Evolutionary conservation across 2,797 vertebrate genomes (phyloP).

Genomic region (Scomberomorus guttatus): DNA sequence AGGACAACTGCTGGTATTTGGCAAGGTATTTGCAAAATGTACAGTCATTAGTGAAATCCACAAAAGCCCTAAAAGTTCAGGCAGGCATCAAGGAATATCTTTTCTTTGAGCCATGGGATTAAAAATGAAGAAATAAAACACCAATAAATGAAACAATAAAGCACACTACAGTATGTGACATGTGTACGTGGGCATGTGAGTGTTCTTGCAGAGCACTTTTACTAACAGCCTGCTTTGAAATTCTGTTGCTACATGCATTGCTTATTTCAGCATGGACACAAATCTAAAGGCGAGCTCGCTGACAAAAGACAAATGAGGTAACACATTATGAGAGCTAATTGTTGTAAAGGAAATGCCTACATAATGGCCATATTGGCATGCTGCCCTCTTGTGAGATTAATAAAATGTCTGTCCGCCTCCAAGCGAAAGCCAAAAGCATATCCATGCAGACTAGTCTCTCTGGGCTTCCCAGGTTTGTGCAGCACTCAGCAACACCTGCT

Average conservation of each 20-base stretch:
- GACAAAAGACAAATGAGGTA: slow-evolving; percentile 67
- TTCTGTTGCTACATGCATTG: slow-evolving; percentile 35
- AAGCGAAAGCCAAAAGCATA: slow-evolving; percentile 58
- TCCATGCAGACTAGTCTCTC: slow-evolving; percentile 41
- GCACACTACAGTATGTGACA: background rate
- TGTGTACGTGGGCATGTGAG: slow-evolving; percentile 33
- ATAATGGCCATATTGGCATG: slow-evolving; percentile 70
- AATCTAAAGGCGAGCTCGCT: slow-evolving; percentile 41
- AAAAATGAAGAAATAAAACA: slow-evolving; percentile 46
- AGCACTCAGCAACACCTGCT: slow-evolving; percentile 30
- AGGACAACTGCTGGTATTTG: slow-evolving; percentile 26
- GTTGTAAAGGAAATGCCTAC: slow-evolving; percentile 67
- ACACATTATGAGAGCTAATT: slow-evolving; percentile 67
- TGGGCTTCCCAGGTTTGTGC: slow-evolving; percentile 31
- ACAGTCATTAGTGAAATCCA: slow-evolving; percentile 37
- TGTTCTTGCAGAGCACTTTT: slow-evolving; percentile 10
- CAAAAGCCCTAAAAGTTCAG: slow-evolving; percentile 35
- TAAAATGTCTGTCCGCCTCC: slow-evolving; percentile 45
- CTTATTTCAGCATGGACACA: slow-evolving; percentile 54
- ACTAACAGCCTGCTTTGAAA: slow-evolving; percentile 33
- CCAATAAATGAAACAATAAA: slow-evolving; percentile 33
- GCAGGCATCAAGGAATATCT: slow-evolving; percentile 4
- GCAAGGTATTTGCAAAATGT: background rate
- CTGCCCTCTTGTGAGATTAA: slow-evolving; percentile 62
- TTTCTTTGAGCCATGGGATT: slow-evolving; percentile 40